Evolutionary conservation across 2,797 vertebrate genomes (phyloP).

Genomic region (Anguilla megastoma): DNA sequence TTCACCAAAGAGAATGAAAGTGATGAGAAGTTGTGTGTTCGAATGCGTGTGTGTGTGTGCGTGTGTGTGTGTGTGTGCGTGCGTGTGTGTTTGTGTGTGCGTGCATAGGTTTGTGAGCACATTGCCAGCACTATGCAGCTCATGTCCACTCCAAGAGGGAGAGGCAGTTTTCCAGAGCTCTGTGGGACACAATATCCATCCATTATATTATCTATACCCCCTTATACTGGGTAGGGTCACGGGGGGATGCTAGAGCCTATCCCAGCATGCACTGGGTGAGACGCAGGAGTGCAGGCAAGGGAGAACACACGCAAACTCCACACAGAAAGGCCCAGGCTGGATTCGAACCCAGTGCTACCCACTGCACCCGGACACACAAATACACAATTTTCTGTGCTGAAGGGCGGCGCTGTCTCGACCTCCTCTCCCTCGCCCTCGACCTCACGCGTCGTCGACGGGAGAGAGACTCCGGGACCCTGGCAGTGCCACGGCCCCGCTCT

Average conservation of each 20-base stretch:
- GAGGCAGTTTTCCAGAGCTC: neutral
- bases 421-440: neutral
- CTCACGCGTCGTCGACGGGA: neutral
- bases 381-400: neutral
- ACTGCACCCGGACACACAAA: no score
- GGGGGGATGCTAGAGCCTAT: no score
- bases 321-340: no score
- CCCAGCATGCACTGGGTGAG: no score
- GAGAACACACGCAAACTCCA: no score
- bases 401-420: neutral
- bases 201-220: no score
- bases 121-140: neutral
- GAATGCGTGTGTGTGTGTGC: no score
- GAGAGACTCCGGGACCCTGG: slow-evolving; percentile 1
- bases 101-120: neutral
- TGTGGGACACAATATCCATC: neutral
- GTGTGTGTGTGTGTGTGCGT: neutral
- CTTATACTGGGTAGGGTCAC: no score
- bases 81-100: neutral
- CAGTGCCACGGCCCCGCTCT: slow-evolving; percentile 21
- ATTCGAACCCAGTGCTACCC: no score
- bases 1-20: no score
- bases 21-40: no score
- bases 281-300: no score
- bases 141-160: neutral